Conservation (phyloP, 64 coral and sea anemone species). For the Montipora sp. region DNA sequence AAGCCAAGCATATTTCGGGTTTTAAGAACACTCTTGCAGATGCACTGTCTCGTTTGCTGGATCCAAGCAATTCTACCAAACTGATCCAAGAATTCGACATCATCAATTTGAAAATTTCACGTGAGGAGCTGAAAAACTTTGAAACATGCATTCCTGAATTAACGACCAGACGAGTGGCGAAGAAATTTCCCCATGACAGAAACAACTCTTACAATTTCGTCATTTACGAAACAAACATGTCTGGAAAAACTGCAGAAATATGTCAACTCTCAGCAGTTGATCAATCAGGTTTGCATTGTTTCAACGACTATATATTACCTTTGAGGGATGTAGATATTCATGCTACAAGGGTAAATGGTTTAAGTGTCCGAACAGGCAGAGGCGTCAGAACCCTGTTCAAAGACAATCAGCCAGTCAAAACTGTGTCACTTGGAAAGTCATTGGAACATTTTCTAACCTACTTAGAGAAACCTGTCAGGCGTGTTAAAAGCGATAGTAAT, state of each 20-base stretch:
- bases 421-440: slow-evolving; percentile 20
- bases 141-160: slow-evolving; percentile 67
- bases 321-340: too few relatives aligned
- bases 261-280: too few relatives aligned
- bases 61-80: background rate
- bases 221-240: slow-evolving; percentile 71
- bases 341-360: too few relatives aligned
- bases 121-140: slow-evolving; percentile 51
- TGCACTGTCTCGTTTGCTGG: background rate
- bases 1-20: slow-evolving; percentile 24
- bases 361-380: too few relatives aligned
- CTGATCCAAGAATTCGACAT: slow-evolving; percentile 1
- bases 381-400: too few relatives aligned
- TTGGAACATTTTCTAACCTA: slow-evolving; percentile 31
- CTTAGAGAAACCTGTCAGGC: background rate
- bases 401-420: slow-evolving; percentile 13
- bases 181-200: slow-evolving; percentile 54
- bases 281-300: too few relatives aligned
- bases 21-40: background rate
- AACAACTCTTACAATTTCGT: slow-evolving; percentile 60
- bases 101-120: slow-evolving; percentile 38
- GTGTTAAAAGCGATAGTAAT: background rate
- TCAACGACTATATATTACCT: too few relatives aligned
- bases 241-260: slow-evolving; percentile 52
- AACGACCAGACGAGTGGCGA: slow-evolving; percentile 42